Evolutionary conservation across 2,113 vertebrate species (phyloP), one percentile per base, ranked within the genome.

Genomic region (human): DNA sequence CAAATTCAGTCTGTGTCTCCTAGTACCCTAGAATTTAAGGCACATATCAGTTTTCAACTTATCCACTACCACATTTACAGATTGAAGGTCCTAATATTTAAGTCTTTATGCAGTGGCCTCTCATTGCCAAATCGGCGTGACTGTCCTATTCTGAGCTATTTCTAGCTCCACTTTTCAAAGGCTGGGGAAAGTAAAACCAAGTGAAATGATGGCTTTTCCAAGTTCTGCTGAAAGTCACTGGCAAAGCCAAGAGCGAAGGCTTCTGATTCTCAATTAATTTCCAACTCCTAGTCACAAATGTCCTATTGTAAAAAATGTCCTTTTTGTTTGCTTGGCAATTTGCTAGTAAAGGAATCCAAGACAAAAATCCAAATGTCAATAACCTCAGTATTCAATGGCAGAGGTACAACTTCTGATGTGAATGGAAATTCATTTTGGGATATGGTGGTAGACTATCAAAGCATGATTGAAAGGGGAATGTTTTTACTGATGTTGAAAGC

Each of bases 201-300:
- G n/a, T 52, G 45, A 94, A 91, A 66, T 92, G 32, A 96, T 90
- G 45, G 20, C 18, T 87, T 95, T 81, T 4, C 5, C 40, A 94
- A 82, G 17, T 84, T 88, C 59, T 45, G 4, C 25, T 94, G 45
- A 43, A 94, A 87, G 14, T 90, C 32, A 57, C 16, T 38, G 23
- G 38, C 23, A 92, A 97, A 82, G 66, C 40, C 43, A 78, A 90
- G 59, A 85, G 88, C 40, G 30, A 96, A 86, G 23, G 6, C 48
- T 84, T 91, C 64, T 81, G 86, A 70, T 83, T 89, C 59, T 95
- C 23, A 11, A 23, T 92, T 92, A 59, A 89, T 97, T 91, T 85
- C 32, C 40, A 79, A 59, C 81, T 93, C n/a, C 73, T 13, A 55
- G 32, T 73, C 23, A 87, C 20, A 89, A 80, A 11, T 70, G 20